Evolutionary conservation across 2,888 invertebrate genomes (phyloP), one percentile per base, ranked within the genome.

Genomic region (Diarsia rubi): DNA sequence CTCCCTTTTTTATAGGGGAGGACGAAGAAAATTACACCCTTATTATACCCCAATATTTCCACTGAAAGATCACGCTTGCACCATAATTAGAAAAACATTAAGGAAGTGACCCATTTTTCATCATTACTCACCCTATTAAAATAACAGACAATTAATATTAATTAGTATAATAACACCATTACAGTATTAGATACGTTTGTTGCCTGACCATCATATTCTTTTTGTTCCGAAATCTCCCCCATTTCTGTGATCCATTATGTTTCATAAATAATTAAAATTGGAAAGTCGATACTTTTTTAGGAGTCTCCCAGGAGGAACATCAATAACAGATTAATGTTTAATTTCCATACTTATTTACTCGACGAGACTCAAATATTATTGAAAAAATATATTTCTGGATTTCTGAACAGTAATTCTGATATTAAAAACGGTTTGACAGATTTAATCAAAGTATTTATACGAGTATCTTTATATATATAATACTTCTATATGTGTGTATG

Each of bases 51-150:
- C 21, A 19, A 24, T 57, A 31, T 60, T 74, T 57, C n/a, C 60
- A 62, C 69, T 65, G 47, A 73, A 67, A 54, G 37, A 79, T 19
- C 62, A 74, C 67, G 49, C 65, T 69, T 54, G 54, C 64, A 75
- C 75, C 69, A 74, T 82, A 85, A 84, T 80, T 85, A 78, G 67
- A 76, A 82, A 80, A 76, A 63, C 74, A 80, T 85, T 74, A 80
- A 69, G 64, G 73, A 37, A 60, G 67, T 62, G 62, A 45, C 69
- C 69, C 65, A 74, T 82, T 80, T 73, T 75, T 80, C 82, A 78
- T 80, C 37, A 74, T 85, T 73, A 82, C 59, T 42, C 47, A 47
- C 24, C 69, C 73, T 63, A 78, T 72, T 82, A 82, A 75, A 79
- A 73, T 75, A 79, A 68, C 69, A 62, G 79, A 75, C 60, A 72